These are phyloP conservation scores for Acipenser transmontanus DNA, from an alignment of 2,797 vertebrate species.

Conservation along the genomic window DNA sequence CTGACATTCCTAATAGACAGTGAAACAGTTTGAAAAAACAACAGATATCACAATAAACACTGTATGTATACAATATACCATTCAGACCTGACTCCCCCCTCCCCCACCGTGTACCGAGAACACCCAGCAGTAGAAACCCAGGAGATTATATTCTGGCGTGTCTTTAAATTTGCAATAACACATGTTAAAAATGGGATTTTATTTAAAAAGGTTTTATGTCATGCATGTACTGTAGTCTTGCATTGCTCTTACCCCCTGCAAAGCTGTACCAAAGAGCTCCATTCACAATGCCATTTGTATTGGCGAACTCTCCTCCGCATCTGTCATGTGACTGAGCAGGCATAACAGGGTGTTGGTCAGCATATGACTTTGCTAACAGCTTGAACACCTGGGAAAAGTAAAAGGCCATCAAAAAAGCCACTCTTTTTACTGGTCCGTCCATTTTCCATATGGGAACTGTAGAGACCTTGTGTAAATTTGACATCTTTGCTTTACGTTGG, in stretches of 20 bases:
- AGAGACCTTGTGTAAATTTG: not conserved
- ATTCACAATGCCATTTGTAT: conserved; percentile 80
- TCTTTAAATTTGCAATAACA: not conserved
- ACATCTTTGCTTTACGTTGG: too few relatives aligned
- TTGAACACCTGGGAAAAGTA: conserved; percentile 68
- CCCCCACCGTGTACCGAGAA: too few relatives aligned
- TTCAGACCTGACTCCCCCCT: too few relatives aligned
- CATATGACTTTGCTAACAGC: conserved; percentile 82
- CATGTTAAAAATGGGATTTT: not conserved
- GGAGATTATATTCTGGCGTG: too few relatives aligned
- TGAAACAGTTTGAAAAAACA: not conserved
- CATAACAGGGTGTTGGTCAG: conserved; percentile 82
- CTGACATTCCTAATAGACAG: conserved; percentile 78
- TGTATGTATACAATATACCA: not conserved
- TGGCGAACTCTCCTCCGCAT: conserved; percentile 83
- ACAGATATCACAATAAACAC: conserved; percentile 1
- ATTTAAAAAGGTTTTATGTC: not conserved
- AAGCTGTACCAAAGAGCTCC: conserved; percentile 97
- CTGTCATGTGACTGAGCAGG: conserved; percentile 77
- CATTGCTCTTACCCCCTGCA: conserved; percentile 73
- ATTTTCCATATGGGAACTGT: not conserved
- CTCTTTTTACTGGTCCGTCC: conserved; percentile 2
- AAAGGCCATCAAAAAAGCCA: not conserved
- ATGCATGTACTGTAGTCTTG: not conserved
- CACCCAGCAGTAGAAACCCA: too few relatives aligned